Base-by-base conservation (phyloP, 53 echinoderm and acorn worm species). In the Holothuria scabra region DNA sequence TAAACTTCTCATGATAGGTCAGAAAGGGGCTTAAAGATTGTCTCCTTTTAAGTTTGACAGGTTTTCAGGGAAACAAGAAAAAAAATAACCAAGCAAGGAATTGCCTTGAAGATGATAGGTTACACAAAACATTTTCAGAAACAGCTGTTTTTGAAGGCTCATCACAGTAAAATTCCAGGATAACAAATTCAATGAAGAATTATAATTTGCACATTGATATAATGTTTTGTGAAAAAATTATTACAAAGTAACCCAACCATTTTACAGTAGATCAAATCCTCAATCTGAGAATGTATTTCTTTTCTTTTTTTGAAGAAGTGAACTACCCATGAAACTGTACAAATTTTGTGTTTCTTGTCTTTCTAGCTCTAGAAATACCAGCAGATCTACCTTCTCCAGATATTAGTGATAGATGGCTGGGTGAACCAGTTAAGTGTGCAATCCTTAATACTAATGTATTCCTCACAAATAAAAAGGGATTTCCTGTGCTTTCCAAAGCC, bases 401-500 rank as follows among this genome's bases (percentile, higher is more conserved):
- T 1, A 70, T 92, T 32, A 89, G 92, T 13, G 87, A 97, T 46
- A 86, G 99, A 59, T 97, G 99, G 99, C 64, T 92, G 28, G 99
- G 99, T 22, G 94, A 97, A 82, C 99, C 99, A 2, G 90, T 97
- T 46, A 97, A 97, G 75, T 97, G 94, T 83, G 99, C 99, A 41
- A 94, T 97, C 74, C 87, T 94, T 65, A 92, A 95, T 41, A 97
- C 97, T 14, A 89, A 84, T 56, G 79, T 97, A 57, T 97, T 97
- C 89, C 89, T 95, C 38, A 97, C 99, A 79, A 97, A 97, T 79
- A 97, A 97, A 91, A 97, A 97, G 56, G 99, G 99, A 0, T 94
- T 90, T 59, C 99, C 97, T 56, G 97, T 97, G 10, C 91, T 97
- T 59, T 97, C 99, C 20, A 97, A 97, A 68, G 94, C 94, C 22